Evolutionary conservation across 1,140 invertebrate species (phyloP), one percentile per base, ranked within the genome.

Genomic region (Globodera ellingtonae): DNA sequence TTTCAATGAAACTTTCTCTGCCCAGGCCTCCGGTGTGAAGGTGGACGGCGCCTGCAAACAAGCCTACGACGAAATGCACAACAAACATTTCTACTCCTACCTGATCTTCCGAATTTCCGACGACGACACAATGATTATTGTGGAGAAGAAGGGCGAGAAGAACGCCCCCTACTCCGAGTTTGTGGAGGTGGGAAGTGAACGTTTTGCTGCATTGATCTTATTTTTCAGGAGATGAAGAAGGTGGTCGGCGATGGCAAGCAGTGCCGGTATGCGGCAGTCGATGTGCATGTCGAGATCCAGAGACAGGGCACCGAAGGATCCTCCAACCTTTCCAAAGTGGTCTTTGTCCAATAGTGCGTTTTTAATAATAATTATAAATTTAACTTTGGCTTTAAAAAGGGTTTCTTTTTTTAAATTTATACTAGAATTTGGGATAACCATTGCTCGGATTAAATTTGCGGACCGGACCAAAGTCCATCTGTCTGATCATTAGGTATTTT

Each of bases 131-230:
- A 86, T 84, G 47, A 89, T 88, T 66, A 86, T 89, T 74, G 88
- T 89, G 67, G 87, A 89, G 76, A 89, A 89, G 77, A 88, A 89
- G 72, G 87, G 87, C 44, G 87, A 87, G 5, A 89, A 89, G 80
- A 82, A 75, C 65, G 88, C 87, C n/a, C 87, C 87, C 3, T 89
- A 89, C 74, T 78, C 83, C 35, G 88, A 89, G 67, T 89, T 89
- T 79, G 87, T 89, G 70, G 87, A 89, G 84, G 84, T 87, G 46
- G 56, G 13, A 48, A 5, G 10, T 10, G 46, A 79, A 15, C 6
- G n/a, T 6, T 6, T 4, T 35, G 24, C 10, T 18, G 15, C 4
- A 78, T 24, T 78, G 48, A 21, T 52, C 15, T 62, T 9, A 85
- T 46, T 44, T 52, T 83, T 78, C 7, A 85, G 76, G 87, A 89